Percentiles rank a stretch among this genome's conserved stretches.
Evolutionary conservation across 2,113 vertebrate genomes (phyloP).

Genomic region (Marcusenius ussheri): DNA sequence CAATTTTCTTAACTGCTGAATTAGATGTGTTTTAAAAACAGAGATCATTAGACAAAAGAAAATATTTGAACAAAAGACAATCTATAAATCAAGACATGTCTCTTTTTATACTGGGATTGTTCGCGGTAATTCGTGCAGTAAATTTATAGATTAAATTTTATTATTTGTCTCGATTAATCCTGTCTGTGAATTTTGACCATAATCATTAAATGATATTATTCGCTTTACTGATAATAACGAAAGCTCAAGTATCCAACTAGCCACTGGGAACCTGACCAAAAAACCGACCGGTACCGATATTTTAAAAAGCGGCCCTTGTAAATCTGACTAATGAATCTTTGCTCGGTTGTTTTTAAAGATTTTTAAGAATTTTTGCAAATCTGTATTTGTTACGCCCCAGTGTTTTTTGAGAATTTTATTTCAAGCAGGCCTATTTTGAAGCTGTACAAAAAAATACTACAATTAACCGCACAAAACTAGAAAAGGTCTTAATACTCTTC

Average conservation of each 20-base stretch:
- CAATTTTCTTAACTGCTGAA: neutral
- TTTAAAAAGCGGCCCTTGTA: neutral
- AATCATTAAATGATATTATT: neutral
- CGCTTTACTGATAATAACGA: neutral
- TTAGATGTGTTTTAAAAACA: neutral
- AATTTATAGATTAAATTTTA: neutral
- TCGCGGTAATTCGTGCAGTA: neutral
- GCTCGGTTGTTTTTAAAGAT: neutral
- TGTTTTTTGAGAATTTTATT: neutral
- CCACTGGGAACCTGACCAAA: neutral
- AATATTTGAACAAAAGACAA: neutral
- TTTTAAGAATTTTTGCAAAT: neutral
- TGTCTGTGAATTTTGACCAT: neutral
- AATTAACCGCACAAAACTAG: neutral
- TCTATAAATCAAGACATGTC: neutral
- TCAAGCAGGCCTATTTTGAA: neutral
- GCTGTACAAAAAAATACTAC: neutral
- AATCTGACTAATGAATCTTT: neutral
- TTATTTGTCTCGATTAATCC: neutral
- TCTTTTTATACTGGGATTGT: neutral
- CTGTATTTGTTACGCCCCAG: neutral
- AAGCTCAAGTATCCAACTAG: neutral
- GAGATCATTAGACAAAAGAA: neutral
- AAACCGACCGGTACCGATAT: neutral
- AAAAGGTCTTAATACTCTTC: neutral